Evolutionary conservation across 2,113 vertebrate genomes (phyloP).

Genomic region (Choloepus hoffmanni): DNA sequence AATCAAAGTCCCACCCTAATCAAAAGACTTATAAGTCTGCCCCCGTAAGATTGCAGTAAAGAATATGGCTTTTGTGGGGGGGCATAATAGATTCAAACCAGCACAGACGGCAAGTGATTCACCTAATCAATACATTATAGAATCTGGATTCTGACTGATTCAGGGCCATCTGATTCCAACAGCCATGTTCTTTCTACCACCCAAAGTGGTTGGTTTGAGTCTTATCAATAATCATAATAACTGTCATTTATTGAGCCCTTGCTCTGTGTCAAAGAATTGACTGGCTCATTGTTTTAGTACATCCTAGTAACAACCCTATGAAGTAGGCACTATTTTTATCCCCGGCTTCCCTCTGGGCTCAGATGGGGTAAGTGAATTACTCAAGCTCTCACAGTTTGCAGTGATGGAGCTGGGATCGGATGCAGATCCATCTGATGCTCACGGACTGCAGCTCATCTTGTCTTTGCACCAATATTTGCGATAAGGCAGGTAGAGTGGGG

Average conservation of each 20-base stretch:
- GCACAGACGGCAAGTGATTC: not conserved
- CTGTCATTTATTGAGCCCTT: not conserved
- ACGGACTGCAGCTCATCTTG: not conserved
- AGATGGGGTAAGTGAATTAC: not conserved
- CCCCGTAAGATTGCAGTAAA: no score
- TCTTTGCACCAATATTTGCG: not conserved
- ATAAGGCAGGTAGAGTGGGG: not conserved
- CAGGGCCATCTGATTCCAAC: not conserved
- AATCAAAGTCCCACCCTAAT: no score
- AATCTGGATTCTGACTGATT: not conserved
- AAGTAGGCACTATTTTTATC: not conserved
- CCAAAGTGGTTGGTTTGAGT: not conserved
- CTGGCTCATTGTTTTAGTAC: not conserved
- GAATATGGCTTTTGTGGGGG: no score
- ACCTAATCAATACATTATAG: not conserved
- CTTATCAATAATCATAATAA: not conserved
- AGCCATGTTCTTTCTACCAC: not conserved
- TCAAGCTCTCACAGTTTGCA: not conserved
- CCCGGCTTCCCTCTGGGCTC: not conserved
- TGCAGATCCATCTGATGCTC: not conserved
- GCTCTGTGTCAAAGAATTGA: not conserved
- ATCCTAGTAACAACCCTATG: not conserved
- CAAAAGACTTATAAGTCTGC: no score
- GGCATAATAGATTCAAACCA: no score
- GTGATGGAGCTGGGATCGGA: not conserved